phyloP scores from a whole-genome alignment of 2,113 vertebrate species.

The Lophotis ruficrista region DNA sequence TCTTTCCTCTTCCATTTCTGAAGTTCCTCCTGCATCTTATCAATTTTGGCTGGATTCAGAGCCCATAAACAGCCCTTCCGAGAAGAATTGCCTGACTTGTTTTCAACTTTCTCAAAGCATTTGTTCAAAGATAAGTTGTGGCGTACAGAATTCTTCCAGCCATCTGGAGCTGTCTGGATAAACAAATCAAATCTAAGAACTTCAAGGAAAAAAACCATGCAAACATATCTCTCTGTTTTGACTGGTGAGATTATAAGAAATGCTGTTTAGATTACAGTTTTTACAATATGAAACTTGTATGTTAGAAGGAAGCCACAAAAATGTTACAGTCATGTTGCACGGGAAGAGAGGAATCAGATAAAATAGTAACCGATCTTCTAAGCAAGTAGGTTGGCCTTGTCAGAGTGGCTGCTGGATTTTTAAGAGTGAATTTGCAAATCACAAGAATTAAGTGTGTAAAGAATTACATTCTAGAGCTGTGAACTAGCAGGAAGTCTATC shows the following conservation, averaged over 20 bases:
- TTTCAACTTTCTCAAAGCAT: slow-evolving; percentile 98
- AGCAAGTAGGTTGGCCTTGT: not conserved
- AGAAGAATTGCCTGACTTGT: slow-evolving; percentile 88
- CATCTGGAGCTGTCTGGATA: slow-evolving; percentile 93
- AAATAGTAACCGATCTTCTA: not conserved
- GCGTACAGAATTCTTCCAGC: slow-evolving; percentile 98
- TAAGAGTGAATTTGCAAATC: not conserved
- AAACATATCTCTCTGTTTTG: not conserved
- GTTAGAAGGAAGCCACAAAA: slow-evolving; percentile 9
- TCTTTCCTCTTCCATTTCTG: slow-evolving; percentile 99
- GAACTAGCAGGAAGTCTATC: not conserved
- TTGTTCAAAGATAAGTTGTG: slow-evolving; percentile 98
- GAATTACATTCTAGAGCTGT: not conserved
- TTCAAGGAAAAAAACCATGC: not conserved
- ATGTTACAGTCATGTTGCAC: not conserved
- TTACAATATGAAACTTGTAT: not conserved
- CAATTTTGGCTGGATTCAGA: slow-evolving; percentile 93
- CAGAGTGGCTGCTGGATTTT: not conserved
- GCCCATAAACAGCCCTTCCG: slow-evolving; percentile 96
- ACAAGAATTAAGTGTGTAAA: not conserved
- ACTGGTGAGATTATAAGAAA: not conserved
- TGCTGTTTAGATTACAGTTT: not conserved
- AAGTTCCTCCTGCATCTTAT: slow-evolving; percentile 98
- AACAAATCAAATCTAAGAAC: slow-evolving; percentile 2
- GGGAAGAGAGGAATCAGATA: slow-evolving; percentile 16